These are phyloP conservation scores for Panopea generosa DNA, from an alignment of 2,888 invertebrate species.

Conservation along the genomic window DNA sequence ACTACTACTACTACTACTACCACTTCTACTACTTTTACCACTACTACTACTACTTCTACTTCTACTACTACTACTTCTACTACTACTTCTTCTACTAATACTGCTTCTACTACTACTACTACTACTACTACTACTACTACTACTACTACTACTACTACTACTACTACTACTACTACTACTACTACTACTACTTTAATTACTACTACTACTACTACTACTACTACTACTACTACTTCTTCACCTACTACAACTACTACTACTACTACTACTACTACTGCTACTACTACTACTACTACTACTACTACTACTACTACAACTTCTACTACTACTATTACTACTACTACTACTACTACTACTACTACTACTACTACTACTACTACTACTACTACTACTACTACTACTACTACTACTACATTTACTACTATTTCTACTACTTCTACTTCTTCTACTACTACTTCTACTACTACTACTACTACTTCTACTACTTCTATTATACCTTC, in stretches of 20 bases:
- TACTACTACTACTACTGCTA: constrained; percentile 45
- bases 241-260: no score
- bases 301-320: constrained; percentile 37
- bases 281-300: constrained; percentile 58
- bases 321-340: constrained; percentile 56
- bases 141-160: constrained; percentile 57
- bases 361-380: constrained; percentile 57
- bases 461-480: no score
- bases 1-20: constrained; percentile 58
- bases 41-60: no score
- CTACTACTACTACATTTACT: no score
- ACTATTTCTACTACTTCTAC: no score
- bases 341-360: constrained; percentile 56
- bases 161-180: constrained; percentile 57
- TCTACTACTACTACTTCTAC: no score
- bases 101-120: no score
- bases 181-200: constrained; percentile 40
- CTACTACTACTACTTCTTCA: constrained; percentile 7
- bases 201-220: constrained; percentile 44
- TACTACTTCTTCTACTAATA: no score
- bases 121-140: constrained; percentile 56
- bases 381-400: constrained; percentile 51
- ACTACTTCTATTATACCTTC: no score
- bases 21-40: no score
- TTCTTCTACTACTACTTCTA: constrained; percentile 3